Evolutionary conservation across 2,888 invertebrate genomes (phyloP).

Genomic region (Eucera pruinosa): DNA sequence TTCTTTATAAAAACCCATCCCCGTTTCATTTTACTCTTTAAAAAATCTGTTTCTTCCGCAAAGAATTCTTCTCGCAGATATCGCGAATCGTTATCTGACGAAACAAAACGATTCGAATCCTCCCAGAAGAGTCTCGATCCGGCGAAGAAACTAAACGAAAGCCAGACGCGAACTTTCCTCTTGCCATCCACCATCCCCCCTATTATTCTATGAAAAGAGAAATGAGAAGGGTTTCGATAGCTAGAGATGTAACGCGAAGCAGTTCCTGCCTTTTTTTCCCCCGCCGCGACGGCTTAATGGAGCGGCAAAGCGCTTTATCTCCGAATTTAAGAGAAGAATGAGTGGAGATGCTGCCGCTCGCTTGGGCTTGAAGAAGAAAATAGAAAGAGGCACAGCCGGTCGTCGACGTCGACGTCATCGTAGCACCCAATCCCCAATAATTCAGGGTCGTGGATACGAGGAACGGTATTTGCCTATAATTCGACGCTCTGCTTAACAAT

Average conservation of each 20-base stretch:
- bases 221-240: conserved; percentile 20
- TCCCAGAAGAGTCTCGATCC: conserved; percentile 1
- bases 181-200: neutral
- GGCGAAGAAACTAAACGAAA: neutral
- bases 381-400: conserved; percentile 4
- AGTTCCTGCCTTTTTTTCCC: conserved; percentile 35
- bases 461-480: conserved; percentile 46
- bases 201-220: conserved; percentile 8
- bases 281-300: conserved; percentile 46
- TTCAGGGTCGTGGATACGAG: conserved; percentile 58
- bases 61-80: no score
- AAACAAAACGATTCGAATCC: neutral
- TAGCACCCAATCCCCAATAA: conserved; percentile 29
- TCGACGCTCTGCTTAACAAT: conserved; percentile 55
- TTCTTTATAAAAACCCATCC: conserved; percentile 35
- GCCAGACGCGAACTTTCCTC: neutral
- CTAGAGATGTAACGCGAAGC: conserved; percentile 24
- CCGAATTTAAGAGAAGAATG: conserved; percentile 44
- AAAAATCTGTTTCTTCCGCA: no score
- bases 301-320: conserved; percentile 58
- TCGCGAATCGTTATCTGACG: neutral
- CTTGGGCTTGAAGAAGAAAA: conserved; percentile 6
- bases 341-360: conserved; percentile 6
- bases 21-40: neutral
- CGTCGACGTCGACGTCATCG: neutral